A percentile compares a stretch with the other conserved stretches of the same genome.
Evolutionary conservation across 2,113 vertebrate genomes (phyloP).

Genomic region (Spermophilus dauricus): DNA sequence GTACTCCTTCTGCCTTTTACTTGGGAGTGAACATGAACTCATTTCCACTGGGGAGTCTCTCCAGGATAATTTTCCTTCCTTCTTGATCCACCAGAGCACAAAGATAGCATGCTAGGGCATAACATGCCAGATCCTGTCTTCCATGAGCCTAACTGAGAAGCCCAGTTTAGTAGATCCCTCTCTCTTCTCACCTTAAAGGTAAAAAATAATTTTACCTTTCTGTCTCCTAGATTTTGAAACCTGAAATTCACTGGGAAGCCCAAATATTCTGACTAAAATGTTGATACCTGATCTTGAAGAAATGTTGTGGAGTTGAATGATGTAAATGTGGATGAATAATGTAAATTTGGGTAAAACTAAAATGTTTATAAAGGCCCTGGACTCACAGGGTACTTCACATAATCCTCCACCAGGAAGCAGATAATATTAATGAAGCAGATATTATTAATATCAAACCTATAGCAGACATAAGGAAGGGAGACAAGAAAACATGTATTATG

Average conservation of each 20-base stretch:
- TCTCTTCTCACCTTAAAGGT: background rate
- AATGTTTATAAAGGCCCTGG: background rate
- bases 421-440: background rate
- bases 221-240: background rate
- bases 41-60: background rate
- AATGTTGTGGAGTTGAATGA: background rate
- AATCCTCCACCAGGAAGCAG: background rate
- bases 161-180: fast-evolving
- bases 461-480: background rate
- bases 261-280: background rate
- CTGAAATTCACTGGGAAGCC: background rate
- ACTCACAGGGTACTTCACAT: background rate
- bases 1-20: background rate
- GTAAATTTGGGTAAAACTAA: conserved; percentile 1
- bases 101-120: background rate
- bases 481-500: background rate
- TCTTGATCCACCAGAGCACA: background rate
- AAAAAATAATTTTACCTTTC: background rate
- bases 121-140: too few species aligned
- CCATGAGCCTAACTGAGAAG: background rate
- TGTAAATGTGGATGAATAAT: background rate
- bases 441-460: background rate
- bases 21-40: background rate
- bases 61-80: background rate
- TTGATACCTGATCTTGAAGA: conserved; percentile 37